Evolutionary conservation across 2,113 vertebrate genomes (phyloP).

Genomic region (Epinephelus lanceolatus): DNA sequence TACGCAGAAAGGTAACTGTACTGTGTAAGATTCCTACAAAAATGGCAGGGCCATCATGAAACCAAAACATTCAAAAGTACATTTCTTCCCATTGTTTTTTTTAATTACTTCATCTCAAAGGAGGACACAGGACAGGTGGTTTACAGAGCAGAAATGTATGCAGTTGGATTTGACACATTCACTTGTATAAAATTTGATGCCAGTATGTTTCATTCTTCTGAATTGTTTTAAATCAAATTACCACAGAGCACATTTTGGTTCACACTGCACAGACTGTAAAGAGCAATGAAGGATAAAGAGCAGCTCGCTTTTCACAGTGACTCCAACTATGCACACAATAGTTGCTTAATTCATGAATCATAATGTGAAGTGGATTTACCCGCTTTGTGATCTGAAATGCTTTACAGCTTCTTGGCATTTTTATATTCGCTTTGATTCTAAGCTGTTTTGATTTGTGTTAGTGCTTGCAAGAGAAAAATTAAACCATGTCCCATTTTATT

Average conservation of each 20-base stretch:
- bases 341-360: not conserved
- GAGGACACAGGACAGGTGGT: too few species aligned
- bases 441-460: not conserved
- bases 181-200: too few species aligned
- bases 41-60: not conserved
- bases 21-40: not conserved
- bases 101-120: too few species aligned
- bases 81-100: too few species aligned
- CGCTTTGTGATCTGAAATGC: too few species aligned
- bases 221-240: too few species aligned
- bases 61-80: too few species aligned
- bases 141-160: too few species aligned
- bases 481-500: not conserved
- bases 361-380: not conserved
- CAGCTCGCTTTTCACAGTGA: not conserved
- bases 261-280: not conserved
- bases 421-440: not conserved
- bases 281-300: not conserved
- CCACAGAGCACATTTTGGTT: not conserved
- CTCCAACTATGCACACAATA: not conserved
- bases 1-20: not conserved
- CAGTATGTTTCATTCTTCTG: too few species aligned
- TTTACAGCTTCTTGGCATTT: not conserved
- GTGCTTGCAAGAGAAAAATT: not conserved
- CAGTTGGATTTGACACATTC: too few species aligned